Percentiles rank a stretch among this genome's conserved stretches.
phyloP scores from a whole-genome alignment of 2,113 vertebrate genomes.

The Crotophaga sulcirostris region DNA sequence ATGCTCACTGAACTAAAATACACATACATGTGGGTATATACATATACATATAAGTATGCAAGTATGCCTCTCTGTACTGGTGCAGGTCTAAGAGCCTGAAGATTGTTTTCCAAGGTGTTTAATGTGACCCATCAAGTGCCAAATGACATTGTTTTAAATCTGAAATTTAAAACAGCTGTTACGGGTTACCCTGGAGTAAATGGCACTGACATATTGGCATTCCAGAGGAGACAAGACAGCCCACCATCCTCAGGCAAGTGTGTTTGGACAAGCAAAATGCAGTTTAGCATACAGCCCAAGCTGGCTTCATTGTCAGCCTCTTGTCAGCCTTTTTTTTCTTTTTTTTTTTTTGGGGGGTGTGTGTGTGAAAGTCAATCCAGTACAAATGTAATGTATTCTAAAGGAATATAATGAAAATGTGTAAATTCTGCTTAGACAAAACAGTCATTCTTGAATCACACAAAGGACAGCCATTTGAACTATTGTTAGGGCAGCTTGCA shows the following conservation, averaged over 20 bases:
- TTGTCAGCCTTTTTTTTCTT: accelerated
- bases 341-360: background rate
- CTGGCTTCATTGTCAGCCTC: background rate
- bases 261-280: background rate
- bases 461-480: background rate
- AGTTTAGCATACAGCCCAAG: background rate
- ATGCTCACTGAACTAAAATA: background rate
- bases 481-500: background rate
- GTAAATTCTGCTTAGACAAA: background rate
- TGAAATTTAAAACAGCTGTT: background rate
- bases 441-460: background rate
- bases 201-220: background rate
- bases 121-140: background rate
- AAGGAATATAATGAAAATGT: background rate
- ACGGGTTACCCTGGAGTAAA: background rate
- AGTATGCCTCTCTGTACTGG: accelerated
- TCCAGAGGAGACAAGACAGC: background rate
- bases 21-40: background rate
- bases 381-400: background rate
- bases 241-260: background rate
- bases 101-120: background rate
- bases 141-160: background rate
- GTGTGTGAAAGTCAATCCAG: background rate
- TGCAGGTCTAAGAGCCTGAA: background rate
- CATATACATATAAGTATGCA: too few relatives aligned